Evolutionary conservation across 2,113 vertebrate species (phyloP), one percentile per base, ranked within the genome.

Genomic region (Pelusios castaneus): DNA sequence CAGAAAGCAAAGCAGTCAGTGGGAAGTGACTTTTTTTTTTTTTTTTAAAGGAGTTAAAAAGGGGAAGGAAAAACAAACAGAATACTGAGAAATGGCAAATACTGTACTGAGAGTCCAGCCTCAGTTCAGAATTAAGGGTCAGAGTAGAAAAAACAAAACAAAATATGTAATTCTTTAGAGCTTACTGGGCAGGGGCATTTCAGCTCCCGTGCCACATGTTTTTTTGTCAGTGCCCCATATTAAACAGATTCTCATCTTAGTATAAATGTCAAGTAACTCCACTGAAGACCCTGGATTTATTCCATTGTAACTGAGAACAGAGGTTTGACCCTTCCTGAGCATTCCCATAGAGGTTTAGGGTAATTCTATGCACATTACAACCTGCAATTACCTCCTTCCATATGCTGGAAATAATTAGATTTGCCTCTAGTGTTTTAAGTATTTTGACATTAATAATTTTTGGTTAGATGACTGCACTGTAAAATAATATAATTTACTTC

Each of bases 381-480:
- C 10, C 31, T 76, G 24, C 43, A 73, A 70, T 63, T 82, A 2
- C 8, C 80, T 92, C 80, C 76, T 97, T 94, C 8, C 2, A 89
- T 19, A 43, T 19, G 77, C n/a, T 94, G n/a, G 24, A 43, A 89
- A 29, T 88, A 89, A 89, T 95, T 94, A 94, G 43, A 82, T 83
- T 78, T 89, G 55, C 51, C 29, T 95, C 41, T 41, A 84, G 29
- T 91, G 67, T 81, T 97, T 94, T 52, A 43, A 89, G 7, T 80
- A 80, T 90, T 89, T 92, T 91, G 89, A 95, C 49, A 91, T 88
- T 81, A 82, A 60, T 54, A 51, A 43, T 92, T 85, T 85, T 85
- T 63, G 58, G 9, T 60, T 85, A 12, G 56, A 87, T 87, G 7
- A 45, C 10, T 41, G 13, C 43, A 80, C 70, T 73, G 27, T 81